Evolutionary conservation across 2,888 invertebrate species (phyloP).

Genomic region (Cecidostiba fungosa): DNA sequence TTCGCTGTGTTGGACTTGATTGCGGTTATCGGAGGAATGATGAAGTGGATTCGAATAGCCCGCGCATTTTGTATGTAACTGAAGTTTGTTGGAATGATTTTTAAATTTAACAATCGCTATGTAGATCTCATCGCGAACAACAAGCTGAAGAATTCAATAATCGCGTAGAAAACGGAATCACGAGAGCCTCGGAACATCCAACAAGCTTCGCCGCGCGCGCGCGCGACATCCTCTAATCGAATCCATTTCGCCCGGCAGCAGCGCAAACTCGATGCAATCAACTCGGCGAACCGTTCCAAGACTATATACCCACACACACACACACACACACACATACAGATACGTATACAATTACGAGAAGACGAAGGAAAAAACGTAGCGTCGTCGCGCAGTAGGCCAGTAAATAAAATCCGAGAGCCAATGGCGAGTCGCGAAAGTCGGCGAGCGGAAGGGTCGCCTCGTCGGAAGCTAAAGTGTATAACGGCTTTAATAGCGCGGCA

Average conservation of each 20-base stretch:
- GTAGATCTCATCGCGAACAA: too few species aligned
- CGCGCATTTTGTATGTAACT: too few species aligned
- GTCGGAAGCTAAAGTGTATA: constrained; percentile 73
- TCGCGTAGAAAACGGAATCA: constrained; percentile 1
- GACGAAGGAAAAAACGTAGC: constrained; percentile 12
- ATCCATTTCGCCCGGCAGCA: constrained; percentile 47
- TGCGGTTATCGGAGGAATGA: constrained; percentile 40
- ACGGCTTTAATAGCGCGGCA: constrained; percentile 78
- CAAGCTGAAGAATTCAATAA: not conserved
- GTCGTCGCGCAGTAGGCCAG: constrained; percentile 11
- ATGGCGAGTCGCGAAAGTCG: constrained; percentile 66
- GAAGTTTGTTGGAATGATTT: too few species aligned
- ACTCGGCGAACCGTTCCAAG: constrained; percentile 38
- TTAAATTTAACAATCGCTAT: too few species aligned
- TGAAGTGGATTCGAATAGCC: constrained; percentile 7
- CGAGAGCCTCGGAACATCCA: not conserved
- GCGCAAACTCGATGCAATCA: constrained; percentile 60
- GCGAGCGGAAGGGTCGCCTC: constrained; percentile 66
- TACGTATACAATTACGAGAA: not conserved
- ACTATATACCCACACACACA: not conserved
- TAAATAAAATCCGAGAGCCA: constrained; percentile 59
- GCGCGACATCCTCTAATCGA: constrained; percentile 60
- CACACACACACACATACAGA: not conserved
- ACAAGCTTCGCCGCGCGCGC: not conserved
- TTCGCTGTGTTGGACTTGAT: too few species aligned